These are phyloP conservation scores for Typhlichthys eigenmanni DNA, from an alignment of 2,797 vertebrate genomes.

Conservation along the genomic window DNA sequence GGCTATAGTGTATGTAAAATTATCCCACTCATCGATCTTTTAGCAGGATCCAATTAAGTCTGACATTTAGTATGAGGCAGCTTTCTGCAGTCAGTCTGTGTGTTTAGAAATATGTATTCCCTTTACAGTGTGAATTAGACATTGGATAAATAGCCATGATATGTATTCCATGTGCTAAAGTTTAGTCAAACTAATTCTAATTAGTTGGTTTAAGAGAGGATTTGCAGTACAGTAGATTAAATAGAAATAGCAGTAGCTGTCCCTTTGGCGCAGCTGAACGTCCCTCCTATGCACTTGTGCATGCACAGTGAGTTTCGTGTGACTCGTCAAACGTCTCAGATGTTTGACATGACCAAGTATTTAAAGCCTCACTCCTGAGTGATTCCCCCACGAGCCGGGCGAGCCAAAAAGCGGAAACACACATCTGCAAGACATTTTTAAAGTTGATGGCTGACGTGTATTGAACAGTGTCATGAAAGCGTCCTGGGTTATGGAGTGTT, in stretches of 20 bases:
- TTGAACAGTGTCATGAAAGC: constrained; percentile 72
- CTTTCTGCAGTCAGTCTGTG: constrained; percentile 50
- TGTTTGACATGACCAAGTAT: constrained; percentile 65
- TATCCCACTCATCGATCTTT: constrained; percentile 60
- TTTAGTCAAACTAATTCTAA: constrained; percentile 68
- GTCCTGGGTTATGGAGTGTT: constrained; percentile 62
- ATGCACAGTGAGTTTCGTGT: constrained; percentile 45
- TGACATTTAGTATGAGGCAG: constrained; percentile 63
- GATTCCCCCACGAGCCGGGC: constrained; percentile 54
- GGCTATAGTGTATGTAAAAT: constrained; percentile 53
- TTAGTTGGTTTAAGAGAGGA: constrained; percentile 65
- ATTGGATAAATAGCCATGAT: constrained; percentile 71
- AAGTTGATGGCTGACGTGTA: constrained; percentile 63
- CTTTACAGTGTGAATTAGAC: constrained; percentile 72
- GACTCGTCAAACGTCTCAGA: constrained; percentile 71
- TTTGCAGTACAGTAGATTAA: constrained; percentile 55
- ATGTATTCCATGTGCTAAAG: constrained; percentile 58
- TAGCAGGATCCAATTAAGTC: constrained; percentile 65
- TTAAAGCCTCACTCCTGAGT: constrained; percentile 57
- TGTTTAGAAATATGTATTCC: constrained; percentile 72
- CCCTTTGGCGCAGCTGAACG: constrained; percentile 48
- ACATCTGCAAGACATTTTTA: constrained; percentile 77
- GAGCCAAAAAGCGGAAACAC: constrained; percentile 13
- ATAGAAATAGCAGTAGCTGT: constrained; percentile 52
- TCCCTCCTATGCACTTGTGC: constrained; percentile 46